Conservation (phyloP, 2,797 vertebrate species). For the Eurystomus glaucurus region DNA sequence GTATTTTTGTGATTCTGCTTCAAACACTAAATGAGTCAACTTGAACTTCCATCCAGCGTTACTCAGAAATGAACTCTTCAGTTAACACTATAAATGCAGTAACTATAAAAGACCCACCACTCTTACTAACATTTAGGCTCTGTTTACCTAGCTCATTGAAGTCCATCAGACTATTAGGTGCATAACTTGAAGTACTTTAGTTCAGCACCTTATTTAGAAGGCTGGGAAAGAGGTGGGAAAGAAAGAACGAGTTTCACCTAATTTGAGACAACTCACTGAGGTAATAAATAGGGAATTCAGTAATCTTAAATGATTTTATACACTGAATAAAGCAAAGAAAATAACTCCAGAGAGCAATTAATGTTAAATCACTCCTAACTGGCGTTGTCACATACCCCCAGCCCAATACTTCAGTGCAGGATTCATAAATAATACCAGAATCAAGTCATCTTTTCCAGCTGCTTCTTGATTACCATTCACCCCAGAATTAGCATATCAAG, state of each 20-base stretch:
- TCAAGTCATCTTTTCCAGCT: slow-evolving; percentile 66
- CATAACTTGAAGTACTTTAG: neutral
- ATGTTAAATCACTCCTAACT: slow-evolving; percentile 43
- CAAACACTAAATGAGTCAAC: neutral
- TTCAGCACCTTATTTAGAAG: slow-evolving; percentile 23
- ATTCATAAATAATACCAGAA: slow-evolving; percentile 83
- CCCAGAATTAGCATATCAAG: slow-evolving; percentile 81
- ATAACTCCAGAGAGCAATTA: neutral
- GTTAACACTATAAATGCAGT: neutral
- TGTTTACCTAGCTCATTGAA: neutral
- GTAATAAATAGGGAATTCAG: slow-evolving; percentile 32
- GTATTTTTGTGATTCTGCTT: neutral
- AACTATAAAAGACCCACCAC: neutral
- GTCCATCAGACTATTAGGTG: neutral
- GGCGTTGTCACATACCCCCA: slow-evolving; percentile 52
- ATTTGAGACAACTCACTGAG: neutral
- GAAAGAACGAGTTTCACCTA: slow-evolving; percentile 23
- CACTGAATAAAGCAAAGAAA: slow-evolving; percentile 19
- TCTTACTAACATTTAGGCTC: neutral
- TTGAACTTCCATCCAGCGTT: neutral
- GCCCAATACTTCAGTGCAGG: slow-evolving; percentile 63
- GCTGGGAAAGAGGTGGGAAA: neutral
- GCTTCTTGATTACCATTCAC: slow-evolving; percentile 77
- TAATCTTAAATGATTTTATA: slow-evolving; percentile 8
- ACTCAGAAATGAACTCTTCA: neutral